Evolutionary conservation across 64 coral and sea anemone genomes (phyloP).

Genomic region (Catalaphyllia jardinei): DNA sequence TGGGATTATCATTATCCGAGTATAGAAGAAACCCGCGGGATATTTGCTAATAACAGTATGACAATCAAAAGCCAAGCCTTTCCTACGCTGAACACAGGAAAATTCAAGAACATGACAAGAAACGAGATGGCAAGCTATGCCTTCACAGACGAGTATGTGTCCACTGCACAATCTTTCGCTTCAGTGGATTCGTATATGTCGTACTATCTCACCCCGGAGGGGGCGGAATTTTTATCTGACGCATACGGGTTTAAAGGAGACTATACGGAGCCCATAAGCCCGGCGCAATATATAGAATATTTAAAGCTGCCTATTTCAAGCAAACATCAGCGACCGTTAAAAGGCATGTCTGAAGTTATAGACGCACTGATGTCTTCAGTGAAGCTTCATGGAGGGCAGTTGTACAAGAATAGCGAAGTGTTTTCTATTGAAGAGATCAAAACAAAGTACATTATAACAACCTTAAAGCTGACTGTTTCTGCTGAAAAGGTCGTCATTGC

Average conservation of each 20-base stretch:
- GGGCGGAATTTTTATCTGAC: conserved; percentile 75
- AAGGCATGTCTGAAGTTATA: conserved; percentile 78
- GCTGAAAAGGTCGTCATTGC: conserved; percentile 68
- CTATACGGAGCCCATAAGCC: conserved; percentile 79
- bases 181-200: conserved; percentile 85
- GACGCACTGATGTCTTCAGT: conserved; percentile 47
- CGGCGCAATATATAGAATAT: conserved; percentile 76
- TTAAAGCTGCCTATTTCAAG: conserved; percentile 41
- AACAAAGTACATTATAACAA: conserved; percentile 43
- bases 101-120: conserved; percentile 76
- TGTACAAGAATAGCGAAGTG: conserved; percentile 52
- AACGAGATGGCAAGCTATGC: conserved; percentile 70
- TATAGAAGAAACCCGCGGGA: conserved; percentile 64
- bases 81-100: conserved; percentile 49
- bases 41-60: conserved; percentile 60
- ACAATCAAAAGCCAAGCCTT: conserved; percentile 68
- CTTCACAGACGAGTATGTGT: conserved; percentile 52
- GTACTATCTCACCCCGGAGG: conserved; percentile 68
- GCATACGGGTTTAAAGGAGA: conserved; percentile 88
- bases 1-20: conserved; percentile 74
- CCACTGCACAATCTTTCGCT: conserved; percentile 58
- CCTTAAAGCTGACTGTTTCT: conserved; percentile 42
- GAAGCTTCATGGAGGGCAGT: conserved; percentile 40
- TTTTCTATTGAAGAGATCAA: conserved; percentile 39
- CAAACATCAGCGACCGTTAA: conserved; percentile 58